A percentile compares a stretch with the other conserved stretches of the same genome.
Conservation (phyloP, 2,113 vertebrate species). For the Alligator mississippiensis region DNA sequence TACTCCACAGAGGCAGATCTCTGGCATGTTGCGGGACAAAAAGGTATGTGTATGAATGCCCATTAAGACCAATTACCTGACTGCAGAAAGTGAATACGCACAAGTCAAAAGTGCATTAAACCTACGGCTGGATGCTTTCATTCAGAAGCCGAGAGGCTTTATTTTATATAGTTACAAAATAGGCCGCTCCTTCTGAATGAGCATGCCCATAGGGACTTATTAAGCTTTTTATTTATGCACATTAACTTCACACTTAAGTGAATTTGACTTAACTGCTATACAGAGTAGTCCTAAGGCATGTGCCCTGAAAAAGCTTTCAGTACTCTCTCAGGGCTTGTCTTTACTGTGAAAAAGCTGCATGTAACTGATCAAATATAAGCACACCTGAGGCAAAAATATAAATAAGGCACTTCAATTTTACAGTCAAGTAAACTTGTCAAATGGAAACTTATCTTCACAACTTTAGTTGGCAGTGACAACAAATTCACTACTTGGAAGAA, state of each 20-base stretch:
- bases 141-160: not conserved
- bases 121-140: not conserved
- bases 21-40: too few species aligned
- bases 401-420: not conserved
- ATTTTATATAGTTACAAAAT: not conserved
- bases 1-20: too few species aligned
- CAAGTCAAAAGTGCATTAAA: not conserved
- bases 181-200: not conserved
- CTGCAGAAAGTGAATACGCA: rapidly evolving
- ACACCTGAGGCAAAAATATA: not conserved
- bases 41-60: too few species aligned
- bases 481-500: not conserved
- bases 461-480: not conserved
- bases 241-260: not conserved
- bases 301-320: not conserved
- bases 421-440: not conserved
- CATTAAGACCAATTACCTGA: not conserved
- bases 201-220: not conserved
- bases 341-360: not conserved
- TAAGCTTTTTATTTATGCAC: not conserved
- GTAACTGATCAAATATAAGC: not conserved
- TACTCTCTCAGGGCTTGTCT: not conserved
- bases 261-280: not conserved
- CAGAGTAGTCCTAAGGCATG: not conserved
- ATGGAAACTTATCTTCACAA: not conserved